phyloP scores from a whole-genome alignment of 2,113 vertebrate species.

The Himantopus leucocephalus region DNA sequence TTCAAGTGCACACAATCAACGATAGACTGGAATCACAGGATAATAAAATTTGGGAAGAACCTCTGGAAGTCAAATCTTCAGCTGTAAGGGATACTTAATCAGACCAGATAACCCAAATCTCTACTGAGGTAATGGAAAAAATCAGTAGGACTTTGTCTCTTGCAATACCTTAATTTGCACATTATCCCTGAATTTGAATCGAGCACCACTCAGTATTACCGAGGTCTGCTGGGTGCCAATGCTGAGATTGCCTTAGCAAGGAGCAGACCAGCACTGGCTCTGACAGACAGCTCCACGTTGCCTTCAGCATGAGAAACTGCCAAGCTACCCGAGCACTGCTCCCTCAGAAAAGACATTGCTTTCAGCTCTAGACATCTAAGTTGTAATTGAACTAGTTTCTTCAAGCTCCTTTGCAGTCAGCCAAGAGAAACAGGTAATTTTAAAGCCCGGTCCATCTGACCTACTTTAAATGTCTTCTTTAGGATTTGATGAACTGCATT shows the following conservation, averaged over 20 bases:
- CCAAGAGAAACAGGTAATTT: neutral
- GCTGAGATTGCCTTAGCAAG: neutral
- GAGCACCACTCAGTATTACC: rapidly evolving
- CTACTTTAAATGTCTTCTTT: neutral
- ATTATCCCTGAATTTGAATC: neutral
- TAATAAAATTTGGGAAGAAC: neutral
- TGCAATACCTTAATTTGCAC: neutral
- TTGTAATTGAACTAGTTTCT: neutral
- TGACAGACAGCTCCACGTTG: neutral
- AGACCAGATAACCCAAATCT: neutral
- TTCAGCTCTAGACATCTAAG: neutral
- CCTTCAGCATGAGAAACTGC: neutral
- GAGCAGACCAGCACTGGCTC: neutral
- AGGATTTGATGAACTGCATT: neutral
- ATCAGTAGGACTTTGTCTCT: neutral
- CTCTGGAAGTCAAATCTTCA: neutral
- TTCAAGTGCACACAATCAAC: rapidly evolving
- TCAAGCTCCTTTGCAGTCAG: neutral
- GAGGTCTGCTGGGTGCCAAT: neutral
- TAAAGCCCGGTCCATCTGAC: neutral
- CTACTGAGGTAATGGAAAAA: neutral
- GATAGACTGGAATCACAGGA: neutral
- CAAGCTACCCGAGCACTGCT: neutral
- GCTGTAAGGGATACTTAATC: neutral
- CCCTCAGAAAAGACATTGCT: neutral